These are phyloP conservation scores for Lepus timidus DNA, from an alignment of 2,113 vertebrate species.

Conservation along the genomic window DNA sequence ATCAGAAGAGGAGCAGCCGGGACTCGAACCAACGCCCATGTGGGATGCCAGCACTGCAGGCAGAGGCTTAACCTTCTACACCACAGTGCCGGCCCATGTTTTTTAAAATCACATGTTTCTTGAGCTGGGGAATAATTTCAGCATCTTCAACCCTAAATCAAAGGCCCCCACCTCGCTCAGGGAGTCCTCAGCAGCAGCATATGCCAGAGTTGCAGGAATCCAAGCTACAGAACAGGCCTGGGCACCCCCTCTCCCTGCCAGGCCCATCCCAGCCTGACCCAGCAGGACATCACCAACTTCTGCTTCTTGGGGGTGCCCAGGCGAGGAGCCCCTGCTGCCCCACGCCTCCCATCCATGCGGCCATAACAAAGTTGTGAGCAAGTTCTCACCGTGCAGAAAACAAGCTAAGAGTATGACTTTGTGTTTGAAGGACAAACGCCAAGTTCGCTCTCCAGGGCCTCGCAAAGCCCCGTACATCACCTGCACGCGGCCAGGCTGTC, in stretches of 20 bases:
- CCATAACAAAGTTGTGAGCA: background rate
- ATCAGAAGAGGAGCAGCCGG: too few species aligned
- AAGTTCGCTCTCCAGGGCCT: slow-evolving; percentile 78
- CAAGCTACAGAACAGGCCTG: background rate
- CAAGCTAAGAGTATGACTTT: slow-evolving; percentile 79
- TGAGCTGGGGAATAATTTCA: background rate
- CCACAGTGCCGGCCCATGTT: background rate
- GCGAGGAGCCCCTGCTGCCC: background rate
- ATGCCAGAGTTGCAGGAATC: background rate
- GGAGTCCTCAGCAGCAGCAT: background rate
- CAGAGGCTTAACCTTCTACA: too few species aligned
- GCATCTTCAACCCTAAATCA: background rate
- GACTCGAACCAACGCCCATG: too few species aligned
- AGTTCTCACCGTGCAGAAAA: background rate
- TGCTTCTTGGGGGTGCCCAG: background rate
- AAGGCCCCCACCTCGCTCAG: background rate
- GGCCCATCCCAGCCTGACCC: background rate
- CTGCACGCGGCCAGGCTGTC: slow-evolving; percentile 79
- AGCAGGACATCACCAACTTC: background rate
- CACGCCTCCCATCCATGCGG: accelerated
- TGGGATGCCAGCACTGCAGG: too few species aligned
- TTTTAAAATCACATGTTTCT: background rate
- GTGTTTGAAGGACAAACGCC: slow-evolving; percentile 86
- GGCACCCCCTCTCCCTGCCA: background rate
- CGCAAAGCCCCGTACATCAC: slow-evolving; percentile 82